phyloP scores from a whole-genome alignment of 2,888 invertebrate genomes.

The Ceratothoa steindachneri region DNA sequence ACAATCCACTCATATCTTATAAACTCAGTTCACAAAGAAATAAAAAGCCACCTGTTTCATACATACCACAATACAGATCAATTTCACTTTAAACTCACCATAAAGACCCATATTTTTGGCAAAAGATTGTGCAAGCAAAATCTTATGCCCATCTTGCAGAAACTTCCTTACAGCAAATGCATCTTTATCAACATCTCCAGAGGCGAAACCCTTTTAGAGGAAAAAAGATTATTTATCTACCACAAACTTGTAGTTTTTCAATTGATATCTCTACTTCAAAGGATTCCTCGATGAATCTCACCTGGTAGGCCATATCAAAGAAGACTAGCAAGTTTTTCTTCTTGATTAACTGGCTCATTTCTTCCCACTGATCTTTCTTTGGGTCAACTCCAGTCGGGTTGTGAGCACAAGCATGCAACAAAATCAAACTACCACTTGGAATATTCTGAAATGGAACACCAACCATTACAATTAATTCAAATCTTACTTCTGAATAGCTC shows the following conservation, averaged over 20 bases:
- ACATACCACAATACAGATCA: no score
- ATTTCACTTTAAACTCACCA: no score
- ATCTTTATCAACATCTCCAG: constrained; percentile 76
- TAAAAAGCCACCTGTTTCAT: no score
- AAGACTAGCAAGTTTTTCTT: constrained; percentile 77
- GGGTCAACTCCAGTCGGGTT: constrained; percentile 97
- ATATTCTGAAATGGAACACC: constrained; percentile 64
- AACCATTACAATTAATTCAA: no score
- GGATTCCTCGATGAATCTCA: neutral
- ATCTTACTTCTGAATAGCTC: no score
- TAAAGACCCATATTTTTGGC: constrained; percentile 95
- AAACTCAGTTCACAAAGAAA: no score
- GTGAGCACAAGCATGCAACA: constrained; percentile 96
- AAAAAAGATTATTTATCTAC: neutral
- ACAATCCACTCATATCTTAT: no score
- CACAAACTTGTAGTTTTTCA: neutral
- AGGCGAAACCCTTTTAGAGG: constrained; percentile 51
- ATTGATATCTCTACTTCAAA: neutral
- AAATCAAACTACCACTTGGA: constrained; percentile 79
- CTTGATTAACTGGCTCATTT: constrained; percentile 77
- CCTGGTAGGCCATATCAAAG: constrained; percentile 99
- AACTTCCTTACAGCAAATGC: constrained; percentile 84
- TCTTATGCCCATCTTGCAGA: constrained; percentile 77
- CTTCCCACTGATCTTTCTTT: constrained; percentile 74
- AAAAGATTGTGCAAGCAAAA: constrained; percentile 86